A percentile compares a stretch with the other conserved stretches of the same genome.
Evolutionary conservation across 2,797 vertebrate species (phyloP).

Genomic region (Coranthus polyacanthus): DNA sequence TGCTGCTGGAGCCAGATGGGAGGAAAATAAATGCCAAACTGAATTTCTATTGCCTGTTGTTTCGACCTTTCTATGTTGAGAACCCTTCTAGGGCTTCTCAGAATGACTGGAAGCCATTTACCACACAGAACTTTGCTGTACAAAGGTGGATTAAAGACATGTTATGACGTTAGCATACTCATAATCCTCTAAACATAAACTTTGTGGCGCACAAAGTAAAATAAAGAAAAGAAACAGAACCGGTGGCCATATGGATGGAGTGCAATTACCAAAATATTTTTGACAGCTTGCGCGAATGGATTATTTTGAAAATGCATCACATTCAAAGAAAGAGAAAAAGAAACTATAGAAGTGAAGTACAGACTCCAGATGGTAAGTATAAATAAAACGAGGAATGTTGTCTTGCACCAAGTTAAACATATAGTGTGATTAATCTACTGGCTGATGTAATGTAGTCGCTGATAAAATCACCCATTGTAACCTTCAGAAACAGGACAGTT

Average conservation of each 20-base stretch:
- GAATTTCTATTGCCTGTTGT: slow-evolving; percentile 25
- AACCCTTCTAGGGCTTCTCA: slow-evolving; percentile 1
- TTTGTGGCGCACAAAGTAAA: not conserved
- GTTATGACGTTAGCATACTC: slow-evolving; percentile 24
- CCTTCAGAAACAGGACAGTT: not conserved
- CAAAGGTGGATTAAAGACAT: slow-evolving; percentile 36
- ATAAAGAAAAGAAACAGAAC: too few species aligned
- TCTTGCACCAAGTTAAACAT: slow-evolving; percentile 17
- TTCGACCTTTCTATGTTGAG: slow-evolving; percentile 41
- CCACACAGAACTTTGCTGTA: slow-evolving; percentile 21
- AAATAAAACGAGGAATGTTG: slow-evolving; percentile 26
- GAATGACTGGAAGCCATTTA: slow-evolving; percentile 19
- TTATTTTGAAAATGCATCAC: not conserved
- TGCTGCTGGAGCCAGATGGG: slow-evolving; percentile 28
- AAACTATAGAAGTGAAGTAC: slow-evolving; percentile 5
- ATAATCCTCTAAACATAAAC: slow-evolving; percentile 19
- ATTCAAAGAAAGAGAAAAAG: slow-evolving; percentile 4
- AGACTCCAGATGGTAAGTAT: slow-evolving; percentile 36
- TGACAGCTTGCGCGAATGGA: slow-evolving; percentile 14
- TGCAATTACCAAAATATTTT: slow-evolving; percentile 5
- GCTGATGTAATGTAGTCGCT: not conserved
- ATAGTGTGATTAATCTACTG: slow-evolving; percentile 5
- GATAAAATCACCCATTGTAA: slow-evolving; percentile 12
- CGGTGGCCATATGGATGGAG: not conserved
- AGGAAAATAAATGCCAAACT: slow-evolving; percentile 16